phyloP scores from a whole-genome alignment of 2,797 vertebrate species.

The Knipowitschia caucasica region DNA sequence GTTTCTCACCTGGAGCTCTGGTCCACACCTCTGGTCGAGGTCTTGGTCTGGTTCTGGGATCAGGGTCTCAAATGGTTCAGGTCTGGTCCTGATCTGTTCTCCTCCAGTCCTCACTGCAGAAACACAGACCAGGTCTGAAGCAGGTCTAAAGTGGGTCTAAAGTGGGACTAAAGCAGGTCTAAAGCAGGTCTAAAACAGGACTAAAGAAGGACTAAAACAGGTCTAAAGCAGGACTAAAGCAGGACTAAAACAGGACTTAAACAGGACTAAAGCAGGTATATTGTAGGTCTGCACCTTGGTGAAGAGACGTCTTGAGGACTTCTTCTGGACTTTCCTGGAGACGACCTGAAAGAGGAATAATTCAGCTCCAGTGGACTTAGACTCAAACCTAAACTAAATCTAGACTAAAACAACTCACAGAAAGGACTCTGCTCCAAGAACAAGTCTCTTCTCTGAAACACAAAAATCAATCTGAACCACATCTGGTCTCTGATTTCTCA shows the following conservation, averaged over 20 bases:
- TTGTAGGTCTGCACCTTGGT: neutral
- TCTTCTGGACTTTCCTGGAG: too few species aligned
- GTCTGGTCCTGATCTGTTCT: neutral
- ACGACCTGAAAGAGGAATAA: too few species aligned
- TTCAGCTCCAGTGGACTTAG: too few species aligned
- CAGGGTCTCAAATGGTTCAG: neutral
- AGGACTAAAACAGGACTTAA: conserved; percentile 58
- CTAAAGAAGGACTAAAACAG: neutral
- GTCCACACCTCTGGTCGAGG: neutral
- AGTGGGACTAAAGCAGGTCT: neutral
- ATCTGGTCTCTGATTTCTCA: too few species aligned
- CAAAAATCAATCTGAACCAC: too few species aligned
- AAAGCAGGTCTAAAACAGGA: neutral
- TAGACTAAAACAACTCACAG: too few species aligned
- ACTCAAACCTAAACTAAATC: too few species aligned
- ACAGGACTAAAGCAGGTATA: conserved; percentile 13
- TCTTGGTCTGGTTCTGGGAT: neutral
- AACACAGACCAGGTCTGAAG: neutral
- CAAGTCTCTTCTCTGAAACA: too few species aligned
- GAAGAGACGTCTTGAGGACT: too few species aligned
- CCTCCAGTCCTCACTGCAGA: neutral
- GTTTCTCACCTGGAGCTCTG: neutral
- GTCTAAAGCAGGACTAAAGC: neutral
- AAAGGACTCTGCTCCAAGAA: too few species aligned
- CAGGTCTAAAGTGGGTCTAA: neutral